Conservation (phyloP, 1,140 invertebrate genomes). For the Drosophila rufa region DNA sequence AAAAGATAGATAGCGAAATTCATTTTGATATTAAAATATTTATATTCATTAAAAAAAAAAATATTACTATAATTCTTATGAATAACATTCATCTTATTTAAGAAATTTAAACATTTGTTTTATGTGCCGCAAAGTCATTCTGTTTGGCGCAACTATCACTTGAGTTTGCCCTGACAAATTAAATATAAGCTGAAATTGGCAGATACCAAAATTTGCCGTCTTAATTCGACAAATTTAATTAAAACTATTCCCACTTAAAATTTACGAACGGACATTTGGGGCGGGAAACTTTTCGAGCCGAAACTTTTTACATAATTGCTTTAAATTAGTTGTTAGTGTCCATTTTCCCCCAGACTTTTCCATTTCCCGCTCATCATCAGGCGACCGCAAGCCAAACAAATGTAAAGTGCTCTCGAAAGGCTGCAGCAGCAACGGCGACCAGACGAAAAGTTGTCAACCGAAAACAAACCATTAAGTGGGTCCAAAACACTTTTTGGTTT, state of each 20-base stretch:
- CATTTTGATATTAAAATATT: neutral
- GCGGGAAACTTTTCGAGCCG: slow-evolving; percentile 51
- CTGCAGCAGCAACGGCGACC: slow-evolving; percentile 22
- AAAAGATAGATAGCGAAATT: neutral
- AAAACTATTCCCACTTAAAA: slow-evolving; percentile 74
- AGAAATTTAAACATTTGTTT: neutral
- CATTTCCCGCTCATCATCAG: slow-evolving; percentile 8
- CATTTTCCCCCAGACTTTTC: slow-evolving; percentile 9
- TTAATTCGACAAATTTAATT: slow-evolving; percentile 80
- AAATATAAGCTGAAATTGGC: slow-evolving; percentile 51
- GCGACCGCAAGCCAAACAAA: slow-evolving; percentile 70
- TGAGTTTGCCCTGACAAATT: slow-evolving; percentile 21
- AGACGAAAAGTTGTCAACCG: slow-evolving; percentile 77
- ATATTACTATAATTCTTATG: too few relatives aligned
- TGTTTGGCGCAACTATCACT: neutral
- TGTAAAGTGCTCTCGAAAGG: slow-evolving; percentile 57
- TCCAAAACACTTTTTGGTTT: slow-evolving; percentile 65
- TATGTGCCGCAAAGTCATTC: neutral
- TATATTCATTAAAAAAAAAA: too few relatives aligned
- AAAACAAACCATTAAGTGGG: slow-evolving; percentile 83
- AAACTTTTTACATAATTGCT: slow-evolving; percentile 82
- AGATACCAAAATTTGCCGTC: slow-evolving; percentile 53
- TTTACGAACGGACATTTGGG: slow-evolving; percentile 66
- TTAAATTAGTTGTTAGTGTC: slow-evolving; percentile 82
- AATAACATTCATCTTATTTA: neutral